A percentile compares a stretch with the other conserved stretches of the same genome.
These are phyloP conservation scores for Rafetus swinhoei DNA, from an alignment of 2,113 vertebrate species.

Conservation along the genomic window DNA sequence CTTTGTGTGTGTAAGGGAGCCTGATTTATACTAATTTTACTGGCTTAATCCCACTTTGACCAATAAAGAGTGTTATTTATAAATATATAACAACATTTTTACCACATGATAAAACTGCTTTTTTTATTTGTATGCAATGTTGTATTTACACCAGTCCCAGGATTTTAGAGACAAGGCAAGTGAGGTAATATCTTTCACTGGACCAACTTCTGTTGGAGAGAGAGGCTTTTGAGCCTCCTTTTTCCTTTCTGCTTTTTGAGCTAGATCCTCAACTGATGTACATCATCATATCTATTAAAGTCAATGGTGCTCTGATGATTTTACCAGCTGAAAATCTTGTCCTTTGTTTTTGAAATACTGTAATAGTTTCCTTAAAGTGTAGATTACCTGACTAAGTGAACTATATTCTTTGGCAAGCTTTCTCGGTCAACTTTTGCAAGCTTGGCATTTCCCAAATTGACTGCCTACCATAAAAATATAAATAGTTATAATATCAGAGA, in stretches of 20 bases:
- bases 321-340: too few species aligned
- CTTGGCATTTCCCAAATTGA: too few species aligned
- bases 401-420: too few species aligned
- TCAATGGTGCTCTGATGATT: too few species aligned
- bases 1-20: neutral
- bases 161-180: neutral
- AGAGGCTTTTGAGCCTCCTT: neutral
- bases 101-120: neutral
- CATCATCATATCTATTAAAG: too few species aligned
- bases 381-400: too few species aligned
- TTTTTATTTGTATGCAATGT: neutral
- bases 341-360: too few species aligned
- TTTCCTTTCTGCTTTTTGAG: neutral
- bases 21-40: neutral
- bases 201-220: neutral
- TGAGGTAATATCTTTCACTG: neutral
- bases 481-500: too few species aligned
- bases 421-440: too few species aligned
- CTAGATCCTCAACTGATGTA: too few species aligned
- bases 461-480: too few species aligned
- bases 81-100: neutral
- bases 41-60: neutral
- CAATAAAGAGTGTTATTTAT: neutral
- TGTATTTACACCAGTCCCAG: neutral
- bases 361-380: too few species aligned